These are phyloP conservation scores for Phyto melanocephala DNA, from an alignment of 2,888 invertebrate species.

Conservation along the genomic window DNA sequence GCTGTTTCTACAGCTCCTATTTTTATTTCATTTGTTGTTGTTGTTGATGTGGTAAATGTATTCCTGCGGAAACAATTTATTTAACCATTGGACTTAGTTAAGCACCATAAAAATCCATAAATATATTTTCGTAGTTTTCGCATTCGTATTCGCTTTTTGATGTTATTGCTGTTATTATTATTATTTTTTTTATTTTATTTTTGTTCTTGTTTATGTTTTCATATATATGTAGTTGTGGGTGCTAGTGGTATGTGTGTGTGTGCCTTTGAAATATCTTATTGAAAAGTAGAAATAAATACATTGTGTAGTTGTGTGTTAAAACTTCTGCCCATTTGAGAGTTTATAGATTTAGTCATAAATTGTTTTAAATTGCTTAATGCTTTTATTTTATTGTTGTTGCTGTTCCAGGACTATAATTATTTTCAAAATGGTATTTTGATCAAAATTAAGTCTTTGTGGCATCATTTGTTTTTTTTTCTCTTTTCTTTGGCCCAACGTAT, in stretches of 20 bases:
- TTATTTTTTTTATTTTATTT: no score
- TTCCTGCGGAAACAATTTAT: slow-evolving; percentile 62
- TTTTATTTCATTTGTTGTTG: no score
- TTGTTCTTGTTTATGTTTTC: background rate
- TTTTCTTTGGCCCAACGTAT: no score
- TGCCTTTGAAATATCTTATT: background rate
- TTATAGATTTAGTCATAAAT: slow-evolving; percentile 57
- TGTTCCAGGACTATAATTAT: background rate
- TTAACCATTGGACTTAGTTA: slow-evolving; percentile 54
- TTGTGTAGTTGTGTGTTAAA: slow-evolving; percentile 25
- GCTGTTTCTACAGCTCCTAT: background rate
- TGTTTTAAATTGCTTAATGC: slow-evolving; percentile 52
- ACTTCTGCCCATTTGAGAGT: slow-evolving; percentile 32
- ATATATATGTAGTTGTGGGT: background rate
- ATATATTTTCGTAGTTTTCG: slow-evolving; percentile 31
- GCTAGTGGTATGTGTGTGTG: background rate
- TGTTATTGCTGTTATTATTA: slow-evolving; percentile 17
- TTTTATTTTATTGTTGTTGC: slow-evolving; percentile 27
- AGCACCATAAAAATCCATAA: slow-evolving; percentile 58
- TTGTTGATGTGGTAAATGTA: slow-evolving; percentile 49
- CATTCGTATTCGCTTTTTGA: slow-evolving; percentile 35
- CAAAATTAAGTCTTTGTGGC: no score
- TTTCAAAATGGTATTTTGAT: no score
- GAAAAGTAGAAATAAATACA: background rate
- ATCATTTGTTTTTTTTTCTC: no score